Evolutionary conservation across 2,113 vertebrate species (phyloP), one percentile per base, ranked within the genome.

Genomic region (Erythrocercus mccallii): DNA sequence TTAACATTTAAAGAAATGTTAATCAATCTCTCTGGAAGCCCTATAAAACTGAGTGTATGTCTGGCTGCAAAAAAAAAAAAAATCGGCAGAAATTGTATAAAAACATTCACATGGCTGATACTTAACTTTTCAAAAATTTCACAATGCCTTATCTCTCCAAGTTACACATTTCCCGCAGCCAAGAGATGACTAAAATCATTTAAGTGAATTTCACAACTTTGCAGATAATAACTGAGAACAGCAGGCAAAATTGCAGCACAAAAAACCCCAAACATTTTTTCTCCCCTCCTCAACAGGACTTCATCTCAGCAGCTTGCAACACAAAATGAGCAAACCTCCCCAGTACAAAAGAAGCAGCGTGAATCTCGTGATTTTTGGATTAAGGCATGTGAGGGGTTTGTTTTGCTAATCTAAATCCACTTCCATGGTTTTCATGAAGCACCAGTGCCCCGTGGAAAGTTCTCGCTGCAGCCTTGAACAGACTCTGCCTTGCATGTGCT

Each of bases 151-250:
- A 2, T 74, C 28, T 72, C 51, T 74, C 48, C 78, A 60, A 94
- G 44, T 81, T 51, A 89, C 57, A 93, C 15, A 14, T 47, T 81
- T 87, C 78, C 66, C 6, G 2, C 57, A 89, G 84, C 84, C 92
- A 95, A 93, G 65, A 95, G 69, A 81, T 92, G 78, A 91, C 90
- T 94, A 54, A 92, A 94, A 70, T 42, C 45, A 81, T 94, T 77
- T 83, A 37, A 35, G 14, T 42, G 72, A 57, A 86, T 95, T 95
- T 95, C 93, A 80, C 87, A 93, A 54, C 81, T 92, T 89, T 57
- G 48, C 58, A 72, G 87, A 85, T 89, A 89, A 77, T 61, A 92
- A 88, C 48, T 37, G 62, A 86, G 91, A 90, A 92, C 69, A 94
- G 68, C 81, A 88, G 74, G 62, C 74, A 85, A 76, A 88, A 85